Base-by-base conservation (phyloP, 2,113 vertebrate genomes). In the Leptocoma aspasia region DNA sequence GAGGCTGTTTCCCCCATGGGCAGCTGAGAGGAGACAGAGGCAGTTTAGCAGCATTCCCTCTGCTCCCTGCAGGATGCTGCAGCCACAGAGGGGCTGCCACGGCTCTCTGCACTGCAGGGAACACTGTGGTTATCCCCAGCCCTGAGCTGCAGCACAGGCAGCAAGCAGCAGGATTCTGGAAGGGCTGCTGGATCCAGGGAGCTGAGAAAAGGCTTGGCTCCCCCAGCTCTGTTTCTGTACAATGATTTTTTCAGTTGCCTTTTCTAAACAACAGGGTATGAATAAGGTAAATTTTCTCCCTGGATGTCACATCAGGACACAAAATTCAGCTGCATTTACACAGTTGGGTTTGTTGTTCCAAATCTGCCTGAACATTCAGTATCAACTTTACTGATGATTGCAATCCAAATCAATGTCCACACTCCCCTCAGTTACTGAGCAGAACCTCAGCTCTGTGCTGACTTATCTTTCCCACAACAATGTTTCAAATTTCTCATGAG, bases 1-100 rank as follows among this genome's bases (percentile, higher is more conserved):
- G 9, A 10, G 9, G 94, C 57, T 15, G 53, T 61, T 49, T 95
- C 95, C 57, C 66, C 93, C 57, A 63, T 28, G 39, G 95, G 88
- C 65, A 97, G 59, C 97, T 98, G 78, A 23, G 81, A 91, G 20
- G 86, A 75, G 37, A 73, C 7, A 86, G 6, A 6, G 8, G 12
- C 2, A 11, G 37, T 3, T 44, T 23, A 76, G 5, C 8, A 15
- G 2, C 30, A 2, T 17, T 16, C 22, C 24, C 24, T 3, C 16
- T 20, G 47, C 2, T 15, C 22, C 10, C 78, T 37, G 63, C 66
- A 31, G 78, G 73, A 2, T 13, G 61, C 52, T 35, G n/a, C 1
- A 23, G n/a, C n/a, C 65, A 15, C 24, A 3, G 68, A 77, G 27
- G 3, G 6, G 30, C 22, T 9, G 8, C 31, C 18, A 2, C 1